phyloP scores from a whole-genome alignment of 2,113 vertebrate genomes.

The Lethenteron reissneri region DNA sequence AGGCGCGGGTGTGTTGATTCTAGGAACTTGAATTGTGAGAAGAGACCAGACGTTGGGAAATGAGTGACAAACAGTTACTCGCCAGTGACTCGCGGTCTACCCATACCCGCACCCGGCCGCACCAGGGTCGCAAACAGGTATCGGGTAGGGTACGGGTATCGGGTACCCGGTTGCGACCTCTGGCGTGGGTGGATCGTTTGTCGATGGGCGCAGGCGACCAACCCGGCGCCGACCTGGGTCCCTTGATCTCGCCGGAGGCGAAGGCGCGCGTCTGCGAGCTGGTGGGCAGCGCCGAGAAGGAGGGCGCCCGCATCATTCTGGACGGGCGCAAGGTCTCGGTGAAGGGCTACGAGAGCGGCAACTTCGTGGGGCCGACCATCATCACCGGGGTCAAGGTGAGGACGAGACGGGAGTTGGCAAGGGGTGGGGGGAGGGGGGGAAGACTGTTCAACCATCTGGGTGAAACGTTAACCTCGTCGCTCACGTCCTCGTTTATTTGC shows the following conservation, averaged over 20 bases:
- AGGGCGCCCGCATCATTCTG: conserved; percentile 58
- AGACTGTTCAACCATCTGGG: no score
- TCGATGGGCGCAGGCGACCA: conserved; percentile 50
- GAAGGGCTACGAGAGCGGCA: conserved; percentile 73
- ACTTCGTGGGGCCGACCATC: conserved; percentile 84
- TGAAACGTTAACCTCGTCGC: no score
- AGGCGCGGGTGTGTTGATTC: no score
- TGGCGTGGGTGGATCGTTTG: conserved; percentile 8
- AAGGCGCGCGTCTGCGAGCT: conserved; percentile 56
- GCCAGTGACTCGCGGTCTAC: no score
- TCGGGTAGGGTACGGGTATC: no score
- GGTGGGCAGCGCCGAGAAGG: conserved; percentile 58
- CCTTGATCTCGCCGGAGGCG: conserved; percentile 62
- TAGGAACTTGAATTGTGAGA: no score
- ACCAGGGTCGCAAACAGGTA: no score
- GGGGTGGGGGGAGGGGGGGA: no score
- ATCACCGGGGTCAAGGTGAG: conserved; percentile 53
- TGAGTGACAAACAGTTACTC: no score
- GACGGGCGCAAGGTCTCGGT: conserved; percentile 64
- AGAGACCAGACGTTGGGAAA: no score
- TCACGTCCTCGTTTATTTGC: no score
- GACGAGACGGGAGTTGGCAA: not conserved
- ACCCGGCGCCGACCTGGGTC: conserved; percentile 72
- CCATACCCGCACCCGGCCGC: no score
- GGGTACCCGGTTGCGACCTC: not conserved